phyloP scores from a whole-genome alignment of 2,888 invertebrate genomes.

The Eumacrocentrus americanus region DNA sequence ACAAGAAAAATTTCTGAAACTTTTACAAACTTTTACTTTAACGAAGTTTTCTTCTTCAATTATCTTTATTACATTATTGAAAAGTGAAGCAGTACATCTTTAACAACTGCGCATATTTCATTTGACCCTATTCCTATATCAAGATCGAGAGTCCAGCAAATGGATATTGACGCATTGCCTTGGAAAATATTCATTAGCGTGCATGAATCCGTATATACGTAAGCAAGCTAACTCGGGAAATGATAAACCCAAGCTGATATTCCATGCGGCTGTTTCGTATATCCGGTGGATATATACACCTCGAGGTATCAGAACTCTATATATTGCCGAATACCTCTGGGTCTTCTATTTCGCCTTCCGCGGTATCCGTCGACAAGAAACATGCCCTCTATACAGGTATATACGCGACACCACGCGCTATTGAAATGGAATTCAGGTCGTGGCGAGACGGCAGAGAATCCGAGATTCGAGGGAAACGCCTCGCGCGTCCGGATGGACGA shows the following conservation, averaged over 20 bases:
- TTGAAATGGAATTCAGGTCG: slow-evolving; percentile 16
- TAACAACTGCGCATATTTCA: too few species aligned
- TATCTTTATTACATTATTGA: too few species aligned
- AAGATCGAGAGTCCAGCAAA: too few species aligned
- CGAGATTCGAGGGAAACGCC: slow-evolving; percentile 7
- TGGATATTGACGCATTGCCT: neutral
- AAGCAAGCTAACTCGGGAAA: neutral
- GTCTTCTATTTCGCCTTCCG: slow-evolving; percentile 16
- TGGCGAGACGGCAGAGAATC: slow-evolving; percentile 1
- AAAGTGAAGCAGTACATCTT: too few species aligned
- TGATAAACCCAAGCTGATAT: neutral
- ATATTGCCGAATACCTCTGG: slow-evolving; percentile 9
- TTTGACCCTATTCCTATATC: too few species aligned
- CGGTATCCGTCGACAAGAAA: slow-evolving; percentile 7
- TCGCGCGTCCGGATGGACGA: neutral
- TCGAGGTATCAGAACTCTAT: neutral
- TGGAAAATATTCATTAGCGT: neutral
- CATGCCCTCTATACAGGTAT: neutral
- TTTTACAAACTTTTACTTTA: too few species aligned
- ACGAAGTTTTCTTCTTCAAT: too few species aligned
- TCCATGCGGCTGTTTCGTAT: neutral
- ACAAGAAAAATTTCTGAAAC: too few species aligned
- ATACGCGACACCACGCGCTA: neutral
- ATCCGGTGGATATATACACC: neutral
- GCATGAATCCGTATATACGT: neutral